phyloP scores from a whole-genome alignment of 2,888 invertebrate species.

The Macaria notata region DNA sequence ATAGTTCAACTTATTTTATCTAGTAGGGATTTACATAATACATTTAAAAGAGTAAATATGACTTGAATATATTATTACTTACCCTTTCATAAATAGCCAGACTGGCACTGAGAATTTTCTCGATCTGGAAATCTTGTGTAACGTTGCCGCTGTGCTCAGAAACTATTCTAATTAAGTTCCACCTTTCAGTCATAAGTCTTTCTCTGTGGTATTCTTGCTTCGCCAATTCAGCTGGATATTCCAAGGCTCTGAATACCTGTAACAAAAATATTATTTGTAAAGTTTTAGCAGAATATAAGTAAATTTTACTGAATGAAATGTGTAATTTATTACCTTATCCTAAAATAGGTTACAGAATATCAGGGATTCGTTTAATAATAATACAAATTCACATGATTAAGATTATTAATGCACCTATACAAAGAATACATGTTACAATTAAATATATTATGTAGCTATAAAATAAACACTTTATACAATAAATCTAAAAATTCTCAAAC shows the following conservation, averaged over 20 bases:
- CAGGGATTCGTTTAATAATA: too few relatives aligned
- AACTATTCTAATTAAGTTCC: slow-evolving; percentile 82
- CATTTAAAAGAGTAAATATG: too few relatives aligned
- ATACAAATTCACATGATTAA: too few relatives aligned
- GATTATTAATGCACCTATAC: neutral
- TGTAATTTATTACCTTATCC: too few relatives aligned
- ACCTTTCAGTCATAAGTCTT: slow-evolving; percentile 82
- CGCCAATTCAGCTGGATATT: slow-evolving; percentile 88
- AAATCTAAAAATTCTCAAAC: slow-evolving; percentile 84
- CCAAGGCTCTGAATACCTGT: slow-evolving; percentile 90
- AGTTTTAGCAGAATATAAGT: too few relatives aligned
- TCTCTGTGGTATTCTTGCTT: slow-evolving; percentile 84
- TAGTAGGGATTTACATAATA: too few relatives aligned
- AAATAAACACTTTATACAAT: slow-evolving; percentile 13
- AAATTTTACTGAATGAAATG: too few relatives aligned
- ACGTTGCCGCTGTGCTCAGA: slow-evolving; percentile 81
- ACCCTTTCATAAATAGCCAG: slow-evolving; percentile 72
- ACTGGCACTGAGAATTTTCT: slow-evolving; percentile 71
- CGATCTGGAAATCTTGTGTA: slow-evolving; percentile 79
- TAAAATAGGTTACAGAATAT: too few relatives aligned
- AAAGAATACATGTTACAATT: neutral
- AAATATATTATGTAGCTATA: slow-evolving; percentile 3
- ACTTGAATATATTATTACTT: slow-evolving; percentile 15
- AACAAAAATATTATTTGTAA: neutral
- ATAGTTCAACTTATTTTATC: too few relatives aligned